Evolutionary conservation across 2,797 vertebrate species (phyloP), one percentile per base, ranked within the genome.

Genomic region (Tympanoctomys barrerae): DNA sequence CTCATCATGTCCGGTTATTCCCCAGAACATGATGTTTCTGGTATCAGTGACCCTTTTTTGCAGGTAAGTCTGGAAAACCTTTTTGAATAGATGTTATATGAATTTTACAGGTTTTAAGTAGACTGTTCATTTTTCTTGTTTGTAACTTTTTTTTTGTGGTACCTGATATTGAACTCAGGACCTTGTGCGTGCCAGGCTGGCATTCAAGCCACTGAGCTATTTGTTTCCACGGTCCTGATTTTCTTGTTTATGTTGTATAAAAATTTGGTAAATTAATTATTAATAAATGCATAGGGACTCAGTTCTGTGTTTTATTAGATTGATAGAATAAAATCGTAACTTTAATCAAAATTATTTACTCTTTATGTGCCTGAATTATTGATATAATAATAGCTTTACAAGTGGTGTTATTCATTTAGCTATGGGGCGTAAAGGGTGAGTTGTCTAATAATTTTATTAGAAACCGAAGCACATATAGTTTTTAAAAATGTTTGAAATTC

Each of bases 1-100:
- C 99, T 99, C 97, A 99, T 99, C 98, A 99, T 99, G 99, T 99
- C 99, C 97, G 99, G 99, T 96, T 99, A 99, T 98, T 99, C 99
- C 98, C 99, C 99, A 98, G 99, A 99, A 97, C 99, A 99, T 97
- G 99, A 99, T 93, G 99, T 99, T 97, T 99, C 99, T 77, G 99
- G 99, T 98, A 99, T 99, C 98, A 99, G 99, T 96, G 99, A 99
- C 97, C 99, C 99, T 96, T 99, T 99, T 98, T 98, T 99, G 97
- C 99, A 99, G 99, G 99, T 99, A 98, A 98, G 98, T 52, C 92
- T 73, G 36, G 90, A 96, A 96, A 78, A 80, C 26, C 33, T 36
- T 88, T 97, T 96, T 73, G 26, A 57, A 59, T 96, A 87, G 89
- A 79, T 92, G 31, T 42, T 31, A 88, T 14, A 19, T 87, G 61